Base-by-base conservation (phyloP, 2,888 invertebrate species). In the Sthenelais limicola region DNA sequence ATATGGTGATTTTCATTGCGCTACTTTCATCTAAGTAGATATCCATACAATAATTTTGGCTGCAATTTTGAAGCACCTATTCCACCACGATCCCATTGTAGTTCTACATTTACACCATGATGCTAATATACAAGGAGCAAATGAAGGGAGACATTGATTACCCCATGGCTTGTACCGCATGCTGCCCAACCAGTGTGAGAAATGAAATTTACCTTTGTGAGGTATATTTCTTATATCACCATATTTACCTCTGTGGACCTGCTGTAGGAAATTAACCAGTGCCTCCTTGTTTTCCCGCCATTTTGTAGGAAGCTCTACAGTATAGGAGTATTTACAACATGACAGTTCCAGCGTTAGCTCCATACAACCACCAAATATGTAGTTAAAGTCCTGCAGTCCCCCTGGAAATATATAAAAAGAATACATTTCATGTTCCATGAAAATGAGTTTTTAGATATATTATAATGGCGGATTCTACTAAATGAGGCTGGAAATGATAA, bases 371-470 rank as follows among this genome's bases (percentile, higher is more conserved):
- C 93, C 93, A 92, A 93, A 93, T n/a, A 95, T 91, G 88, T 97
- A 97, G 88, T 97, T 96, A 88, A 94, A 97, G 86, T 97, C 97
- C 88, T 95, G 94, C 94, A 95, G 94, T 30, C 94, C 94, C 70
- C 94, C 94, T 90, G 72, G 3, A 74, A 78, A n/a, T n/a, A n/a
- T n/a, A n/a, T n/a, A n/a, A n/a, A n/a, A n/a, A n/a, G n/a, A n/a
- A n/a, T n/a, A n/a, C n/a, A n/a, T n/a, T n/a, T n/a, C n/a, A n/a
- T n/a, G n/a, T n/a, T n/a, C n/a, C n/a, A n/a, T n/a, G n/a, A n/a
- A n/a, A n/a, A n/a, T n/a, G n/a, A n/a, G n/a, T n/a, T n/a, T n/a
- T n/a, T n/a, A n/a, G n/a, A n/a, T n/a, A n/a, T n/a, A n/a, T n/a
- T n/a, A n/a, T n/a, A n/a, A n/a, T n/a, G n/a, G n/a, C n/a, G n/a